Evolutionary conservation across 2,797 vertebrate genomes (phyloP).

Genomic region (Erethizon dorsatum): DNA sequence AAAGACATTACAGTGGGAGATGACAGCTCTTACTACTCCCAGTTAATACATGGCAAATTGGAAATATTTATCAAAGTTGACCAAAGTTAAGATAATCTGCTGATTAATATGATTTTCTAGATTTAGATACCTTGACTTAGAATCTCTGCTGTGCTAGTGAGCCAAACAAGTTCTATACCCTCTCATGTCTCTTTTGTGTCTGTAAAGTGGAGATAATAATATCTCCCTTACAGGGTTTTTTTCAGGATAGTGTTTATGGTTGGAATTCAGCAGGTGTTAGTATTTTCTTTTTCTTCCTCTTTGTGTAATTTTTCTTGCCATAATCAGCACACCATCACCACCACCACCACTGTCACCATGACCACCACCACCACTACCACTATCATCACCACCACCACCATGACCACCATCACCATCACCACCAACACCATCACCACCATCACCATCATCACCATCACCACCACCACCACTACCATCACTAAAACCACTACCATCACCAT

Average conservation of each 20-base stretch:
- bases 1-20: neutral
- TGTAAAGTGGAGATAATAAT: neutral
- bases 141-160: neutral
- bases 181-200: neutral
- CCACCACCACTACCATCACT: no score
- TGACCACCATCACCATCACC: fast-evolving
- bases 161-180: neutral
- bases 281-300: neutral
- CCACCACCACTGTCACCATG: neutral
- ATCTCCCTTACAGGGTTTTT: neutral
- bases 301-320: neutral
- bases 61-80: neutral
- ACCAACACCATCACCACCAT: fast-evolving
- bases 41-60: neutral
- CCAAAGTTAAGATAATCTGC: neutral
- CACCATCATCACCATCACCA: fast-evolving
- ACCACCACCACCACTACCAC: fast-evolving
- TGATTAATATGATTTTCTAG: neutral
- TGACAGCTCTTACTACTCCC: neutral
- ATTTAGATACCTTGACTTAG: neutral
- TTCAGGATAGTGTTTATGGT: neutral
- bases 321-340: neutral
- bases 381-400: fast-evolving
- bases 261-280: neutral
- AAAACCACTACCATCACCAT: no score